Evolutionary conservation across 2,888 invertebrate species (phyloP).

Genomic region (Eilema sororculum): DNA sequence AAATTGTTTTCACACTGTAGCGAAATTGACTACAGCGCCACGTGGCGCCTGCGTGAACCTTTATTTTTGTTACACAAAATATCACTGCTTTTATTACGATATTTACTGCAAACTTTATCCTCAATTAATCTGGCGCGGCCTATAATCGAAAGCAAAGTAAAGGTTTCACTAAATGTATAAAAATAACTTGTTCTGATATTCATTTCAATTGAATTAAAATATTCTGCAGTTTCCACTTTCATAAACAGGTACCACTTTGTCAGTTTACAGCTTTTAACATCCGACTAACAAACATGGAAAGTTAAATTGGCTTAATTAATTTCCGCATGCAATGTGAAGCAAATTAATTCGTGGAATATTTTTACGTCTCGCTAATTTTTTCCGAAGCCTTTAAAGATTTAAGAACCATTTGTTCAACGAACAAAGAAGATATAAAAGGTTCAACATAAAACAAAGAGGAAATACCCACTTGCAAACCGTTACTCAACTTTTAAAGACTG

Average conservation of each 20-base stretch:
- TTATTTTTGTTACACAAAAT: too few species aligned
- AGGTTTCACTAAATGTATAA: background rate
- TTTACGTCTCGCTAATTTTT: constrained; percentile 29
- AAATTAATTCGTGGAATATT: constrained; percentile 33
- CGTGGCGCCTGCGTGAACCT: too few species aligned
- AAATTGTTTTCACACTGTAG: too few species aligned
- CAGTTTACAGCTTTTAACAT: constrained; percentile 24
- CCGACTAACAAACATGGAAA: constrained; percentile 34
- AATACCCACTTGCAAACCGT: constrained; percentile 19
- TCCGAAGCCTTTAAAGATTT: constrained; percentile 39
- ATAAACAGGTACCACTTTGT: constrained; percentile 2
- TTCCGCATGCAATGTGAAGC: constrained; percentile 35
- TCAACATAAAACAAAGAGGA: constrained; percentile 40
- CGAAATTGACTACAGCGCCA: too few species aligned
- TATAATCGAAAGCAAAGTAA: too few species aligned
- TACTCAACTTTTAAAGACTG: constrained; percentile 6
- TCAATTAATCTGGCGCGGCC: too few species aligned
- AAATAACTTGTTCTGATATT: background rate
- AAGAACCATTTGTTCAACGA: constrained; percentile 32
- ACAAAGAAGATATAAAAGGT: constrained; percentile 39
- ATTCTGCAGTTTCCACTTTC: background rate
- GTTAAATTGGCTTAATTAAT: constrained; percentile 45
- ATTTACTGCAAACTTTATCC: too few species aligned
- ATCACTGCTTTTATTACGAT: too few species aligned
- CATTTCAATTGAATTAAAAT: background rate